Base-by-base conservation (phyloP, 2,113 vertebrate genomes). In the Cettia cetti region DNA sequence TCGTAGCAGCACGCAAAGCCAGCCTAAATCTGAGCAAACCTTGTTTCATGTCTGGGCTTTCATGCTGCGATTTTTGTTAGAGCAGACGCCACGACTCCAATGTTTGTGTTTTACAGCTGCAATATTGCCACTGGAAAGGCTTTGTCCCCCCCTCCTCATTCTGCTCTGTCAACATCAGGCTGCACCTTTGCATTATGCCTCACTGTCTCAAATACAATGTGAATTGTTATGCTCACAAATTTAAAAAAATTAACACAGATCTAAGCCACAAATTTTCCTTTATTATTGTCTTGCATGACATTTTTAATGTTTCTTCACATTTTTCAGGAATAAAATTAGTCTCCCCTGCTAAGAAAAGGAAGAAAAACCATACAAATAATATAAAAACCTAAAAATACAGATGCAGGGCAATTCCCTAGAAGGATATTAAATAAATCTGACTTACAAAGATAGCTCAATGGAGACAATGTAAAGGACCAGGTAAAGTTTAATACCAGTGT, bases 241-340 rank as follows among this genome's bases (percentile, higher is more conserved):
- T 78, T n/a, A 0, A 30, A 65, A 89, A 54, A 75, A 82, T 37
- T 70, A 92, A 80, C 64, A 33, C 47, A 90, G 20, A 76, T 68
- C 63, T 47, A 63, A 92, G 82, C 74, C 39, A 52, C 63, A 72
- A 61, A 89, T 93, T 84, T 93, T 77, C 54, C 93, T 92, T 91
- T 83, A 60, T 70, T 95, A 63, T 76, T 86, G 37, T 52, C 63
- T 82, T 60, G 40, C 9, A 49, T 53, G 60, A 87, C 30, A 63
- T 86, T 94, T 93, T 92, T 65, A 86, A 76, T 28, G 71, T 78
- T 93, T 94, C 53, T 75, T 96, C 59, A 45, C 4, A 2, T 94
- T 94, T 96, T 89, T 71, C 37, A 72, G 54, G 86, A 95, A 90
- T 85, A 87, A 94, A 95, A 96, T 93, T 78, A 90, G 83, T 42